phyloP scores from a whole-genome alignment of 2,113 vertebrate species.

The Hydrolagus affinis region DNA sequence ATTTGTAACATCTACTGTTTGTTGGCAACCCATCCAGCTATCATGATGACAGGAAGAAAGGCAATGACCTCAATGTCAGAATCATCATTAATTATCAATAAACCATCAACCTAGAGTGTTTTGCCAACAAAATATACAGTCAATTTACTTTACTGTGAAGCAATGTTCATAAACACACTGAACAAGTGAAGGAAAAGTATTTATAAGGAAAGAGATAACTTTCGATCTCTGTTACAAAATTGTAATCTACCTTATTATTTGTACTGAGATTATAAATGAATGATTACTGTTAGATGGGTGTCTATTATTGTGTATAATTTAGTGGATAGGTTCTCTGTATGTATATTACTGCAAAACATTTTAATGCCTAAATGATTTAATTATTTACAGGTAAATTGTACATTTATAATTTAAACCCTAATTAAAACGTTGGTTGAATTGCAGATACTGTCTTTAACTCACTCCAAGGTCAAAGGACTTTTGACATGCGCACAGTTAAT shows the following conservation, averaged over 20 bases:
- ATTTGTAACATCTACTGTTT: no score
- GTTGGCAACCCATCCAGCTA: no score
- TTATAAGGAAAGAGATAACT: not conserved
- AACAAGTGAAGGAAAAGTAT: no score
- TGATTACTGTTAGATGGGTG: not conserved
- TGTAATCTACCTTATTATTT: not conserved
- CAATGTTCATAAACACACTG: no score
- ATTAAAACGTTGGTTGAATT: slow-evolving; percentile 20
- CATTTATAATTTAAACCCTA: slow-evolving; percentile 30
- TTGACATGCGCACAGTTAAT: not conserved
- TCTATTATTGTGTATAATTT: slow-evolving; percentile 17
- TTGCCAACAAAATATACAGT: no score
- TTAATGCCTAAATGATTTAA: slow-evolving; percentile 9
- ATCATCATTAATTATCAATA: not conserved
- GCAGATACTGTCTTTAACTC: not conserved
- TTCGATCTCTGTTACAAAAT: not conserved
- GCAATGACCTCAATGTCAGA: not conserved
- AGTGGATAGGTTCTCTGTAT: not conserved
- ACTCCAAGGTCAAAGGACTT: not conserved
- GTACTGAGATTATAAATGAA: not conserved
- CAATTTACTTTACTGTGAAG: no score
- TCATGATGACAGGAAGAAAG: no score
- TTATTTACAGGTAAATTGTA: slow-evolving; percentile 9
- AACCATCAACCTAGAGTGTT: not conserved
- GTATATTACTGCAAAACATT: slow-evolving; percentile 11